Evolutionary conservation across 2,888 invertebrate species (phyloP).

Genomic region (Andrena dorsata): DNA sequence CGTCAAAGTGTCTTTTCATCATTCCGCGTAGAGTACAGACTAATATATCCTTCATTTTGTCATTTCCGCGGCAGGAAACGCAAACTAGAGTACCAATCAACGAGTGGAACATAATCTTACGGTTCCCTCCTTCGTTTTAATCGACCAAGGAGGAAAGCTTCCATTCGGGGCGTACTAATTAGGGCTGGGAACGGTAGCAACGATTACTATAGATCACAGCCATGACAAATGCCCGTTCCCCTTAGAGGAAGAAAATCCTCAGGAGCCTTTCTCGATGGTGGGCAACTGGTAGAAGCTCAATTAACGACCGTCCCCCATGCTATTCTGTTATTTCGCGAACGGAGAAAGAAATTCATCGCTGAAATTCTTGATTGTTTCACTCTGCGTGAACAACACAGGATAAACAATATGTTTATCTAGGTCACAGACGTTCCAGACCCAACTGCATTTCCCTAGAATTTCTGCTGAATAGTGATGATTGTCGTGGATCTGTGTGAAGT

Average conservation of each 20-base stretch:
- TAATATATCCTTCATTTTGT: neutral
- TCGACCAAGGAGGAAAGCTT: conserved; percentile 2
- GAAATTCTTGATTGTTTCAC: conserved; percentile 1
- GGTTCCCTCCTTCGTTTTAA: conserved; percentile 2
- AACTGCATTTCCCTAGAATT: neutral
- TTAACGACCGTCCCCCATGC: conserved; percentile 21
- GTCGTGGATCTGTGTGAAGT: no score
- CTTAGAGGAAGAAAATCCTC: neutral
- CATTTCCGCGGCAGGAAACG: neutral
- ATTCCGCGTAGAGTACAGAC: neutral
- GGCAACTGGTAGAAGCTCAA: conserved; percentile 18
- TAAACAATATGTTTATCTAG: conserved; percentile 27
- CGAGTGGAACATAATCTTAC: neutral
- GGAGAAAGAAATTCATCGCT: conserved; percentile 28
- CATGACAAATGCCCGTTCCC: conserved; percentile 13
- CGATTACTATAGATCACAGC: conserved; percentile 4
- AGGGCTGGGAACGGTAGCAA: neutral
- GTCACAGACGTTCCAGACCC: neutral
- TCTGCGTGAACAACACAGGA: neutral
- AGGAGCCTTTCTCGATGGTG: neutral
- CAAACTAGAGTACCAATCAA: neutral
- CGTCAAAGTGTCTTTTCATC: no score
- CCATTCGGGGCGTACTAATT: conserved; percentile 27
- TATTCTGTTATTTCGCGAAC: neutral
- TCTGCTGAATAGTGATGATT: conserved; percentile 14